Evolutionary conservation across 2,888 invertebrate genomes (phyloP), one percentile per base, ranked within the genome.

Genomic region (Amaurobius ferox): DNA sequence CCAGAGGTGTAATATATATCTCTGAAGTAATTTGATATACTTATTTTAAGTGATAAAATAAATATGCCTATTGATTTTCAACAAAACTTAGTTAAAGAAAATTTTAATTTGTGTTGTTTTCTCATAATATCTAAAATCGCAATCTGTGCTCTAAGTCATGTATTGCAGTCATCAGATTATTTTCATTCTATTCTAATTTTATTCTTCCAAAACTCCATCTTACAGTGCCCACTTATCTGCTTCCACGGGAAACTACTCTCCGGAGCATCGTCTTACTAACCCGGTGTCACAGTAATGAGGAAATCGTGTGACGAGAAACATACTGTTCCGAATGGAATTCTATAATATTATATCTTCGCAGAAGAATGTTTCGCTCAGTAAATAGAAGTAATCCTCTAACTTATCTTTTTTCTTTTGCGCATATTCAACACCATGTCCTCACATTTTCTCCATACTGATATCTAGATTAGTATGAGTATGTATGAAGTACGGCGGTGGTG

Each of bases 301-400:
- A 40, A 76, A 81, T 70, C 61, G 76, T 76, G 81, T 76, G 81
- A 81, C 76, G 64, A 81, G 44, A 81, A 81, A 76, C 81, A 81
- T 81, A 76, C 81, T 55, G 44, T 35, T 7, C 32, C 48, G 28
- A 67, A 74, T 76, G 81, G 81, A 81, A 81, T 81, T 68, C 79
- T 71, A 62, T 29, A 61, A 71, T 79, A 55, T 55, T 55, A 23
- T 55, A 3, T 23, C 23, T 23, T 23, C 55, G 23, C 30, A 16
- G 35, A 79, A 64, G 66, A 72, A 73, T 62, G 68, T 66, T 71
- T 71, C 19, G 13, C 13, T 35, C 55, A 73, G 73, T 79, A 72
- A 72, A 79, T 79, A 79, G 44, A 66, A 62, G 48, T 72, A 72
- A 79, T 79, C 67, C 72, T 35, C 44, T 62, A n/a, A 7, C 35